Evolutionary conservation across 2,113 vertebrate genomes (phyloP), one percentile per base, ranked within the genome.

Genomic region (Epinephelus fuscoguttatus): DNA sequence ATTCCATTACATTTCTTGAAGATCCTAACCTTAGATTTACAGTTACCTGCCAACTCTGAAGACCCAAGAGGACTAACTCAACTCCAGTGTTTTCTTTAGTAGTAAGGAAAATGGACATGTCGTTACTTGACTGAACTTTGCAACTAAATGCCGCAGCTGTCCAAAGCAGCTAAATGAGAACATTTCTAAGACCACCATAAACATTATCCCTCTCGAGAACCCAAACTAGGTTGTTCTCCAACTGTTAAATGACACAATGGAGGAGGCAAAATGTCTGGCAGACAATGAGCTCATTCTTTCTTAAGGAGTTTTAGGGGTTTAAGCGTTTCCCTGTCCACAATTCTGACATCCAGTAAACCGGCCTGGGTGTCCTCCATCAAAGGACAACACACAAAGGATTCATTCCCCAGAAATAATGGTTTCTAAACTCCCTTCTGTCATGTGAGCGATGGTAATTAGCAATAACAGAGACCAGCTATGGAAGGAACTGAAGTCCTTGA

Each of bases 401-500:
- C 62, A 89, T 88, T 87, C 86, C 81, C 81, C 37, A 23, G 85
- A 88, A 88, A 90, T 88, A 92, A 92, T 91, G 81, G 78, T 84
- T 91, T 71, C 85, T 80, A 81, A 84, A 85, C 66, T 70, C 86
- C 88, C 73, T 78, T 90, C 88, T 91, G 89, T 92, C 92, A 82
- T 89, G 84, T 91, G 81, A 85, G 83, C 62, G 69, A 87, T 80
- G 67, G 91, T 92, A 94, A 94, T 94, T 93, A 94, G 88, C 81
- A 89, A 85, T 84, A 89, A 90, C 78, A 81, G 75, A 89, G 91
- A 88, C 68, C 21, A 66, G 84, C 85, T 62, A 74, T 23, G 53
- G 87, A 87, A 90, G 80, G 84, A 89, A 88, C 88, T 57, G 67
- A 56, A 92, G 93, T 94, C 94, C 93, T 94, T 94, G 92, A 93